Evolutionary conservation across 2,888 invertebrate species (phyloP).

Genomic region (Drosophila anomelani): DNA sequence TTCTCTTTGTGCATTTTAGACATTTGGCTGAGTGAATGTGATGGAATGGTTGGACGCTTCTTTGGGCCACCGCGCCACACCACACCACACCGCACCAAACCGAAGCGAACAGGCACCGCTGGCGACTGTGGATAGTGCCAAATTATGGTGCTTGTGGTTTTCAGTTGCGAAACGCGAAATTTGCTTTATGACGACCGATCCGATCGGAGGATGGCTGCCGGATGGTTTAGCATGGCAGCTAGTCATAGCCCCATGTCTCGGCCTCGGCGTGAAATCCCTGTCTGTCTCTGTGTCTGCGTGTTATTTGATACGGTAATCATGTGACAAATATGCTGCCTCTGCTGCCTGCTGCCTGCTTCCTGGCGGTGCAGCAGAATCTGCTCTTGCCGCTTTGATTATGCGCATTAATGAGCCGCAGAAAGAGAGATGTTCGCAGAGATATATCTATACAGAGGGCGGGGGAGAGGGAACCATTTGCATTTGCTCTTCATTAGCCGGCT

Average conservation of each 20-base stretch:
- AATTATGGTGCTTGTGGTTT: slow-evolving; percentile 58
- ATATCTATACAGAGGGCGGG: too few relatives aligned
- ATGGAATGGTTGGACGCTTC: slow-evolving; percentile 51
- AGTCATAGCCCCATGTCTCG: slow-evolving; percentile 30
- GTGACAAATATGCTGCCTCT: slow-evolving; percentile 64
- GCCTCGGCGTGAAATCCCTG: slow-evolving; percentile 49
- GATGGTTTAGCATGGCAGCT: slow-evolving; percentile 4
- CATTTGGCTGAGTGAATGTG: slow-evolving; percentile 50
- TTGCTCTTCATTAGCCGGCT: slow-evolving; percentile 70
- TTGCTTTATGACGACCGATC: slow-evolving; percentile 45
- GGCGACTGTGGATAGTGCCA: slow-evolving; percentile 48
- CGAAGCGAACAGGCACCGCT: slow-evolving; percentile 25
- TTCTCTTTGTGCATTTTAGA: slow-evolving; percentile 18
- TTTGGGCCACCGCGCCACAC: slow-evolving; percentile 22
- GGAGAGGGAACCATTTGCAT: slow-evolving; percentile 50
- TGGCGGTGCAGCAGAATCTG: slow-evolving; percentile 10
- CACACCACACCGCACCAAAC: slow-evolving; percentile 14
- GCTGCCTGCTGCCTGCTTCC: slow-evolving; percentile 19
- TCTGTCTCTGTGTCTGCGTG: slow-evolving; percentile 43
- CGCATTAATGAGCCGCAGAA: slow-evolving; percentile 68
- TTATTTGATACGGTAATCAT: slow-evolving; percentile 74
- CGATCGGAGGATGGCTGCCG: slow-evolving; percentile 7
- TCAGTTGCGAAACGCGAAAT: slow-evolving; percentile 49
- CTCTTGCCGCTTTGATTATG: slow-evolving; percentile 67
- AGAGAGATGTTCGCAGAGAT: slow-evolving; percentile 10